Evolutionary conservation across 2,888 invertebrate genomes (phyloP), one percentile per base, ranked within the genome.

Genomic region (Sericinus montela): DNA sequence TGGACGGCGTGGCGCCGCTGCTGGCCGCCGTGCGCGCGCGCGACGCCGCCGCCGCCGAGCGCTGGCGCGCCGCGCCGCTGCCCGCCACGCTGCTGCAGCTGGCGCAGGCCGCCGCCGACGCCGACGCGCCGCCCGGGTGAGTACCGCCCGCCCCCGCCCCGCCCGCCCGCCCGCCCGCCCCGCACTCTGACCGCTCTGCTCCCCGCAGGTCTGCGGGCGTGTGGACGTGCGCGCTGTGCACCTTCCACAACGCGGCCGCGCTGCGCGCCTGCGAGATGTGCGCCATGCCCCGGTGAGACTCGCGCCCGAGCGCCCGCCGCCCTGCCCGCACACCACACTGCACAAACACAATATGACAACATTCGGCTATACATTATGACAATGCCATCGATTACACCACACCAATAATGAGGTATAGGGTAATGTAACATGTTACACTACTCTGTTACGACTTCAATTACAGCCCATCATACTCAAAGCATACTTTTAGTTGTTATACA

Each of bases 161-260:
- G n/a, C n/a, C n/a, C n/a, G n/a, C n/a, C n/a, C n/a, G n/a, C n/a
- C n/a, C n/a, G n/a, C n/a, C n/a, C n/a, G n/a, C n/a, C n/a, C n/a
- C n/a, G n/a, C n/a, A n/a, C n/a, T n/a, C n/a, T n/a, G n/a, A n/a
- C n/a, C n/a, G n/a, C n/a, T n/a, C n/a, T n/a, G n/a, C n/a, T n/a
- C n/a, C n/a, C n/a, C 8, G 4, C 25, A 25, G 43, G 15, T 58
- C 35, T 53, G 58, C 54, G 55, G 59, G 54, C 52, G 87, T 92
- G 63, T 98, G 98, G 98, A 96, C 96, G 25, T 98, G 98, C 80
- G 92, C 92, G 62, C 94, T 97, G 70, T 98, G 98, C 91, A 98
- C 98, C 55, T 98, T 94, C 88, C 92, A 97, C 74, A 98, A 98
- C 90, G 92, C 92, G 56, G 89, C 93, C 54, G 92, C 93, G 55